Conservation (phyloP, 2,888 invertebrate species). For the Acleris sparsana region DNA sequence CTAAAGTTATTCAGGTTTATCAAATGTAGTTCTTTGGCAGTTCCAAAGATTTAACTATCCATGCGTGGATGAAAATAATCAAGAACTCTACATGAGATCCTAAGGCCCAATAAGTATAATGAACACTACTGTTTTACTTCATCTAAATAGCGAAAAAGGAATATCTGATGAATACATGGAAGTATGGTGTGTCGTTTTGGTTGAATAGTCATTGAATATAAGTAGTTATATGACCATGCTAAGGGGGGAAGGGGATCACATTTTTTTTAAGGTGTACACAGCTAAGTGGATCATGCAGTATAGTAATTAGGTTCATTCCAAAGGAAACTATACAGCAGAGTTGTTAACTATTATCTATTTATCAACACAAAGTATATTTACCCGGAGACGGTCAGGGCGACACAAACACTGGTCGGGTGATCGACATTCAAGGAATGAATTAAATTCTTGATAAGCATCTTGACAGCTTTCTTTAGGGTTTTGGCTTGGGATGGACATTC, state of each 20-base stretch:
- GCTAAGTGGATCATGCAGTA: constrained; percentile 74
- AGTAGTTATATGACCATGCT: constrained; percentile 61
- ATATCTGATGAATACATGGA: constrained; percentile 31
- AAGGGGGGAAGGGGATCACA: constrained; percentile 54
- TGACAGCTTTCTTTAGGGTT: constrained; percentile 78
- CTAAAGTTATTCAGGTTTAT: not conserved
- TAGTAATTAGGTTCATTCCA: constrained; percentile 78
- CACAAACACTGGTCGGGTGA: constrained; percentile 75
- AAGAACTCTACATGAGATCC: constrained; percentile 24
- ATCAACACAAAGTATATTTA: constrained; percentile 81
- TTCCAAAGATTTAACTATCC: constrained; percentile 23
- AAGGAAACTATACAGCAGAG: constrained; percentile 73
- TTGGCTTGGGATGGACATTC: constrained; percentile 16
- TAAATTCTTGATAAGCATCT: constrained; percentile 77
- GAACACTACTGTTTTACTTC: constrained; percentile 26
- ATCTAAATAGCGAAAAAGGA: constrained; percentile 16
- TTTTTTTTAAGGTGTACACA: constrained; percentile 62
- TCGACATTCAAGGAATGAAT: constrained; percentile 67
- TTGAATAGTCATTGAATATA: constrained; percentile 17
- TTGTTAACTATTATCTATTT: constrained; percentile 68
- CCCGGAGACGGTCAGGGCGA: constrained; percentile 80
- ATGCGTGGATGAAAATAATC: constrained; percentile 31
- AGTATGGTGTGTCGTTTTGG: constrained; percentile 21
- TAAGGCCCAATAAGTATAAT: constrained; percentile 22
- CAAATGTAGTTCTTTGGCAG: constrained; percentile 24